Percentiles rank a stretch among this genome's conserved stretches.
These are phyloP conservation scores for Spea bombifrons DNA, from an alignment of 2,113 vertebrate genomes.

Conservation along the genomic window DNA sequence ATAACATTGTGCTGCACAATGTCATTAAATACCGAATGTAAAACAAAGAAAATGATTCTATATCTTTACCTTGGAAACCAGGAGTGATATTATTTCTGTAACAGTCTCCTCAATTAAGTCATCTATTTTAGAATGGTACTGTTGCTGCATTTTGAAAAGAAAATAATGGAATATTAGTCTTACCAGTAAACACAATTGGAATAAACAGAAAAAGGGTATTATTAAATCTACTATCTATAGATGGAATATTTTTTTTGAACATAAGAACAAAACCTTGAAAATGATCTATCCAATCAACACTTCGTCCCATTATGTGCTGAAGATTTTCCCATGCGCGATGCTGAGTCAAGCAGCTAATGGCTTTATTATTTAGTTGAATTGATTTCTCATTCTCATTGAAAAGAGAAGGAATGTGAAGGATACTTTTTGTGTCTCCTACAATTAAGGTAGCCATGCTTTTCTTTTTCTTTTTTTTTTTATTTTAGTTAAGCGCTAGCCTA, in stretches of 20 bases:
- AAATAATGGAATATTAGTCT: conserved; percentile 61
- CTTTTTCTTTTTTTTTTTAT: conserved; percentile 42
- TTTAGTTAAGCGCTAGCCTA: conserved; percentile 85
- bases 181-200: conserved; percentile 56
- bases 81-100: conserved; percentile 87
- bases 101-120: conserved; percentile 90
- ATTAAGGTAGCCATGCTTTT: conserved; percentile 81
- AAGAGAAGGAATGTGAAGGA: conserved; percentile 93
- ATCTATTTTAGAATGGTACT: conserved; percentile 97
- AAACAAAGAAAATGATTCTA: conserved; percentile 2
- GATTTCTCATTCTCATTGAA: conserved; percentile 84
- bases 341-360: conserved; percentile 97
- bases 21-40: neutral
- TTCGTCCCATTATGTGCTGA: conserved; percentile 66
- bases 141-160: conserved; percentile 75
- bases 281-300: conserved; percentile 71
- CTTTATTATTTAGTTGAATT: conserved; percentile 86
- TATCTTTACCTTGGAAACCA: conserved; percentile 88
- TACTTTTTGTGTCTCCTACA: conserved; percentile 90
- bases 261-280: conserved; percentile 72
- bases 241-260: conserved; percentile 63
- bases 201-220: conserved; percentile 58
- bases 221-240: conserved; percentile 23
- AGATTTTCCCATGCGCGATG: conserved; percentile 80
- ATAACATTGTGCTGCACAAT: neutral